phyloP scores from a whole-genome alignment of 2,113 vertebrate species.

The Actenoides lindsayi region DNA sequence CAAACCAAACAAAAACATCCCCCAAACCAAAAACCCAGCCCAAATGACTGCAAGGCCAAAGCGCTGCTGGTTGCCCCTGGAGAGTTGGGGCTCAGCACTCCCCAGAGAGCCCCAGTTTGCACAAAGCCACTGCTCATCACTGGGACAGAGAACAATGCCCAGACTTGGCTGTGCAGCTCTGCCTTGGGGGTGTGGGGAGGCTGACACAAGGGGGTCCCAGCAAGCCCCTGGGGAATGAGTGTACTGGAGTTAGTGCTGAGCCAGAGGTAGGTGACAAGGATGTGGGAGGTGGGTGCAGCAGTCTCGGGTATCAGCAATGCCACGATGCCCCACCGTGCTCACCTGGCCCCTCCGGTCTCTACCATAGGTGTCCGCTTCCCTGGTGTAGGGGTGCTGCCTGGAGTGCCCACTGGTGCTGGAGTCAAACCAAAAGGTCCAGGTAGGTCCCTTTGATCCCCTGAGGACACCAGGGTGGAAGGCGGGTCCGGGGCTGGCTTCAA shows the following conservation, averaged over 20 bases:
- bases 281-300: background rate
- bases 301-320: background rate
- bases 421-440: conserved; percentile 87
- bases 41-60: background rate
- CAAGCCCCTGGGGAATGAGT: fast-evolving
- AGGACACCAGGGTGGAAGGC: background rate
- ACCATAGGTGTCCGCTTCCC: conserved; percentile 84
- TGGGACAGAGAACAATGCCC: background rate
- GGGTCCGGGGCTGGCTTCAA: background rate
- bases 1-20: background rate
- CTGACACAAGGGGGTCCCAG: background rate
- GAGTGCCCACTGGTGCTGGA: conserved; percentile 89
- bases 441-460: background rate
- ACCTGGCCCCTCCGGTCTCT: background rate
- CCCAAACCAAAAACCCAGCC: background rate
- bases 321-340: fast-evolving
- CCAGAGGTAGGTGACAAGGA: background rate
- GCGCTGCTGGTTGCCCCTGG: background rate
- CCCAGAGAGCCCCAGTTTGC: background rate
- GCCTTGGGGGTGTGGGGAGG: fast-evolving
- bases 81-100: fast-evolving
- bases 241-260: background rate
- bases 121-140: background rate
- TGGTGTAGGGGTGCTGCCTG: conserved; percentile 89
- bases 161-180: background rate